phyloP scores from a whole-genome alignment of 2,888 invertebrate genomes.

The Hyposoter dolosus region DNA sequence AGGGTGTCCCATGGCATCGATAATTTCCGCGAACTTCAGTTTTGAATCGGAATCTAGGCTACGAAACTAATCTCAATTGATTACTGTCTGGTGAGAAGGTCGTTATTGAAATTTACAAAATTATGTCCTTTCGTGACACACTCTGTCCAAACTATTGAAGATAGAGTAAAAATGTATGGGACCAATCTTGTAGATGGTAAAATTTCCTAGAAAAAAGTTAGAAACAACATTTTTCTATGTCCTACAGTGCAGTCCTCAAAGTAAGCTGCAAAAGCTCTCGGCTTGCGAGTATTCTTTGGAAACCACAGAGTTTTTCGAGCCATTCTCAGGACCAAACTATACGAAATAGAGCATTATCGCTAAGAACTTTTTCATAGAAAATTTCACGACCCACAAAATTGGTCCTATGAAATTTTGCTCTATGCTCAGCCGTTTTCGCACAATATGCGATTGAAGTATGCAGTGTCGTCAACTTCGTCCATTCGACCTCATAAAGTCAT shows the following conservation, averaged over 20 bases:
- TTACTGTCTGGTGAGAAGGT: neutral
- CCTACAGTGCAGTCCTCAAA: neutral
- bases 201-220: neutral
- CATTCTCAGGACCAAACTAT: neutral
- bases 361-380: neutral
- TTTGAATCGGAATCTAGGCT: neutral
- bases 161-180: neutral
- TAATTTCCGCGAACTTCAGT: neutral
- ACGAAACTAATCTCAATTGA: neutral
- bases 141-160: neutral
- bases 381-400: neutral
- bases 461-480: neutral
- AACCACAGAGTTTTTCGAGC: neutral
- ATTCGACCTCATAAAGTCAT: neutral
- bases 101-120: neutral
- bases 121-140: neutral
- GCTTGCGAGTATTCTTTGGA: neutral
- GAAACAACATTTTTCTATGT: neutral
- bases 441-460: neutral
- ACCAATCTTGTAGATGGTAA: neutral
- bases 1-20: neutral
- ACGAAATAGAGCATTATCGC: neutral
- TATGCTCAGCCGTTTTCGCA: neutral
- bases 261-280: neutral
- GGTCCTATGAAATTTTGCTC: neutral